Evolutionary conservation across 2,113 vertebrate genomes (phyloP).

Genomic region (Marmota flaviventris): DNA sequence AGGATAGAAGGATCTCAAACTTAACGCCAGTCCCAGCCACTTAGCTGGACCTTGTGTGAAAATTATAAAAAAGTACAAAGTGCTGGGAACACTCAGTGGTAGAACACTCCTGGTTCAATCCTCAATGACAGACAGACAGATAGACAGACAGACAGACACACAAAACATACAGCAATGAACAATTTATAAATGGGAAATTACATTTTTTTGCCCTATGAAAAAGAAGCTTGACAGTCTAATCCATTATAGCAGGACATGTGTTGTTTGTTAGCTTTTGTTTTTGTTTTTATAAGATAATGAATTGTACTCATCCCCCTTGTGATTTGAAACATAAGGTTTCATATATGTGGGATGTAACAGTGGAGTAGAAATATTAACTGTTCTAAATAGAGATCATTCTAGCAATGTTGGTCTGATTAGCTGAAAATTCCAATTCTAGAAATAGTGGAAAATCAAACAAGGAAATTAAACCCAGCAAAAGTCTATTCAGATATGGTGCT

Average conservation of each 20-base stretch:
- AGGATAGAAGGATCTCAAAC: too few relatives aligned
- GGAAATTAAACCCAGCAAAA: slow-evolving; percentile 26
- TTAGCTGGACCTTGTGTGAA: too few relatives aligned
- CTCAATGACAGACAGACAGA: too few relatives aligned
- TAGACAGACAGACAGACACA: too few relatives aligned
- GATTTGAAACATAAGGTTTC: slow-evolving; percentile 72
- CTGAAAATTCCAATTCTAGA: slow-evolving; percentile 16
- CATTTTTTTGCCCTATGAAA: slow-evolving; percentile 12
- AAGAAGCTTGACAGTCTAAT: slow-evolving; percentile 38
- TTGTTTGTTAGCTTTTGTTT: slow-evolving; percentile 73
- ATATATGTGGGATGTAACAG: slow-evolving; percentile 63
- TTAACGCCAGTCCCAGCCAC: too few relatives aligned
- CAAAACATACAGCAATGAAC: neutral
- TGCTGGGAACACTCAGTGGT: too few relatives aligned
- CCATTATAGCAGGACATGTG: slow-evolving; percentile 51
- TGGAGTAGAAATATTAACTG: slow-evolving; percentile 61
- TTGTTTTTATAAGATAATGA: slow-evolving; percentile 73
- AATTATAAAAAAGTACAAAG: too few relatives aligned
- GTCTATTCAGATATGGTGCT: neutral
- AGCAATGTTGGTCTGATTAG: slow-evolving; percentile 32
- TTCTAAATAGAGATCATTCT: slow-evolving; percentile 66
- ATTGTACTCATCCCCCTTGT: slow-evolving; percentile 50
- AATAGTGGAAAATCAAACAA: slow-evolving; percentile 28
- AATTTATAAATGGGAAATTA: slow-evolving; percentile 26
- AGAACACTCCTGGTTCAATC: too few relatives aligned